A percentile compares a stretch with the other conserved stretches of the same genome.
These are phyloP conservation scores for Siniperca undulata DNA, from an alignment of 2,797 vertebrate genomes.

Conservation along the genomic window DNA sequence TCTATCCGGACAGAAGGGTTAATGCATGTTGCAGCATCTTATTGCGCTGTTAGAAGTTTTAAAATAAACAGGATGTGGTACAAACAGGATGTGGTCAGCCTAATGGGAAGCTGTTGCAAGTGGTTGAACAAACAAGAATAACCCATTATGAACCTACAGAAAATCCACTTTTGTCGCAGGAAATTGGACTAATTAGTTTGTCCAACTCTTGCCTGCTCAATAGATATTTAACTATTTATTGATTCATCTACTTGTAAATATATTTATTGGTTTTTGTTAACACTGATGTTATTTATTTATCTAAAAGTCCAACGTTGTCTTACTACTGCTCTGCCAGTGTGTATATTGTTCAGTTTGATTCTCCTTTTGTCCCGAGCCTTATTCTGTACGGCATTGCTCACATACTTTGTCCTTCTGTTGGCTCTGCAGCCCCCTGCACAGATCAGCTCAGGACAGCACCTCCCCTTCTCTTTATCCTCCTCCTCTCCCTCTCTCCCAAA, in stretches of 20 bases:
- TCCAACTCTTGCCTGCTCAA: not conserved
- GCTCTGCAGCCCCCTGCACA: slow-evolving; percentile 63
- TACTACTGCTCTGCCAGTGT: slow-evolving; percentile 12
- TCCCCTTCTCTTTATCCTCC: slow-evolving; percentile 18
- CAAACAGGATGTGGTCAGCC: slow-evolving; percentile 38
- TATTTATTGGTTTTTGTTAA: slow-evolving; percentile 24
- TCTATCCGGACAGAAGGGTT: slow-evolving; percentile 1
- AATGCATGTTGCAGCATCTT: slow-evolving; percentile 49
- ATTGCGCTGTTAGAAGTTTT: slow-evolving; percentile 11
- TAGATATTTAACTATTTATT: slow-evolving; percentile 35
- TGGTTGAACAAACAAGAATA: slow-evolving; percentile 25
- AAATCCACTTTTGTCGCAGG: not conserved
- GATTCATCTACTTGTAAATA: slow-evolving; percentile 37
- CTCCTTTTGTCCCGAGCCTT: slow-evolving; percentile 45
- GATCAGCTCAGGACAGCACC: slow-evolving; percentile 71
- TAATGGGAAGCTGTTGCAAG: slow-evolving; percentile 26
- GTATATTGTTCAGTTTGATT: slow-evolving; percentile 31
- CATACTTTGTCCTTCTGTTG: slow-evolving; percentile 58
- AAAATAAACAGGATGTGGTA: slow-evolving; percentile 42
- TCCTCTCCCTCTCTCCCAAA: slow-evolving; percentile 41
- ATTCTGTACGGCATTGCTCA: slow-evolving; percentile 66
- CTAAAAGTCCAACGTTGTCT: slow-evolving; percentile 1
- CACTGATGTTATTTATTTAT: slow-evolving; percentile 15
- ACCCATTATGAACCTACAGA: not conserved
- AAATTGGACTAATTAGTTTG: slow-evolving; percentile 4